Evolutionary conservation across 2,113 vertebrate species (phyloP).

Genomic region (Lathamus discolor): DNA sequence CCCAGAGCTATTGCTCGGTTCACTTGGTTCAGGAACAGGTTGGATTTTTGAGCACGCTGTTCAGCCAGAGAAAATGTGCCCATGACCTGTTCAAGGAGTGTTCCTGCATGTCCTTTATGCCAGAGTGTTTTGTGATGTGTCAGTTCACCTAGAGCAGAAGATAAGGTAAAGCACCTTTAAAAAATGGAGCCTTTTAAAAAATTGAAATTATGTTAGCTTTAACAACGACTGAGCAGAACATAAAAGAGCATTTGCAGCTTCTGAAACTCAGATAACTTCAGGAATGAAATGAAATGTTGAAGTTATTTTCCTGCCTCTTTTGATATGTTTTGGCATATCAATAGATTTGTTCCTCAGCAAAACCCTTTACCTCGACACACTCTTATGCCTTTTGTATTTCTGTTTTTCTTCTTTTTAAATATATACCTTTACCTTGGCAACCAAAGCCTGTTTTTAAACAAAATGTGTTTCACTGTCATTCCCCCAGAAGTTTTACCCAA

Average conservation of each 20-base stretch:
- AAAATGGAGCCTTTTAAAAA: not conserved
- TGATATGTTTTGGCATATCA: not conserved
- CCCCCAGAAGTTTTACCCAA: not conserved
- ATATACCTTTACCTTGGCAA: not conserved
- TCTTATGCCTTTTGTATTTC: accelerated
- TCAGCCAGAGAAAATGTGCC: not conserved
- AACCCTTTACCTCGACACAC: not conserved
- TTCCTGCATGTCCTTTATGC: not conserved
- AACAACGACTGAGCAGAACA: accelerated
- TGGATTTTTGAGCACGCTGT: not conserved
- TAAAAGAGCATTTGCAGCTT: not conserved
- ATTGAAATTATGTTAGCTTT: not conserved
- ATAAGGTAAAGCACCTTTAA: not conserved
- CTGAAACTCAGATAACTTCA: not conserved
- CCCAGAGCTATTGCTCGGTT: not conserved
- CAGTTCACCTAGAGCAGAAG: not conserved
- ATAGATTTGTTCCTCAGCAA: not conserved
- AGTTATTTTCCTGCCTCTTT: not conserved
- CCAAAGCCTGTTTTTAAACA: not conserved
- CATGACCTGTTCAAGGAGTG: not conserved
- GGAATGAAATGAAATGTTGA: not conserved
- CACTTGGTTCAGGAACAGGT: not conserved
- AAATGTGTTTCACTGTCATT: not conserved
- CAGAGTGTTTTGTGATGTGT: not conserved
- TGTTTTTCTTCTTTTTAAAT: not conserved